phyloP scores from a whole-genome alignment of 2,797 vertebrate genomes.

The Taenioides sp. region DNA sequence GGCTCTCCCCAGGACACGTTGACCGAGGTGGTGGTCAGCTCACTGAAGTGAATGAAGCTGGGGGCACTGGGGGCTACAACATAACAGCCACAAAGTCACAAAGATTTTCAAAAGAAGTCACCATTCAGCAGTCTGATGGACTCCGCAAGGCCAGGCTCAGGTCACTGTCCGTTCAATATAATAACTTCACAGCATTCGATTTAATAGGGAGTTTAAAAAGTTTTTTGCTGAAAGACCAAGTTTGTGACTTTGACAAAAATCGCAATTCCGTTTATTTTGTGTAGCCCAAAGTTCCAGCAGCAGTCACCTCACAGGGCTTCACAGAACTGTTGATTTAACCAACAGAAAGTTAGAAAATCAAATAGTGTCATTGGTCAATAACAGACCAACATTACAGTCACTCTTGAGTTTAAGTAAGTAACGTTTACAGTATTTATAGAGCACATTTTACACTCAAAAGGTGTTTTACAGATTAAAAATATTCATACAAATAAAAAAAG shows the following conservation, averaged over 20 bases:
- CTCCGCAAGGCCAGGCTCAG: not conserved
- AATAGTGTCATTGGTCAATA: no score
- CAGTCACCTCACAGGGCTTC: no score
- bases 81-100: conserved; percentile 29
- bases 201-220: not conserved
- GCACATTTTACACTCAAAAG: no score
- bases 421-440: no score
- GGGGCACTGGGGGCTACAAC: conserved; percentile 90
- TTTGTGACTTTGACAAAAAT: not conserved
- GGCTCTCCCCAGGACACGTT: conserved; percentile 97
- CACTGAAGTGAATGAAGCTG: conserved; percentile 90
- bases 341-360: no score
- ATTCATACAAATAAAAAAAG: no score
- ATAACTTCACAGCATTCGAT: not conserved
- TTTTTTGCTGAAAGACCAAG: not conserved
- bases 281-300: no score
- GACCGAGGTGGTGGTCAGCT: conserved; percentile 95
- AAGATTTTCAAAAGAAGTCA: conserved; percentile 7
- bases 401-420: no score
- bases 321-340: no score
- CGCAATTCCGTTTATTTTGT: no score
- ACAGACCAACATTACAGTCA: no score
- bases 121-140: conserved; percentile 1
- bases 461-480: no score
- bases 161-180: not conserved